Evolutionary conservation across 2,113 vertebrate genomes (phyloP).

Genomic region (Urocynchramus pylzowi): DNA sequence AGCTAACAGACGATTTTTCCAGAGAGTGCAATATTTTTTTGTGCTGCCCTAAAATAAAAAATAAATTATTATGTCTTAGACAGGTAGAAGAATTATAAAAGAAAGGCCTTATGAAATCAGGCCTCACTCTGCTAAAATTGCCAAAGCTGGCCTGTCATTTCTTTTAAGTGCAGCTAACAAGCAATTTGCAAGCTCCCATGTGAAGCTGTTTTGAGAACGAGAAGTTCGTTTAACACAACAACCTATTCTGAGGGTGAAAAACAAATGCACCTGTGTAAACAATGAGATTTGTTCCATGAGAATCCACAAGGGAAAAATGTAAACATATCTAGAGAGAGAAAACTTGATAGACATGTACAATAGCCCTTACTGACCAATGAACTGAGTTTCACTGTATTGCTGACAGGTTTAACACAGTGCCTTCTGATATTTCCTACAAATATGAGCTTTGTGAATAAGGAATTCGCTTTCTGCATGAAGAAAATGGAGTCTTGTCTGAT

Average conservation of each 20-base stretch:
- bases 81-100: background rate
- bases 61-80: background rate
- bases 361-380: background rate
- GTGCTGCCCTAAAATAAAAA: background rate
- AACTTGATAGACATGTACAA: background rate
- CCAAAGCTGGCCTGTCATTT: background rate
- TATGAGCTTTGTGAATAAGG: background rate
- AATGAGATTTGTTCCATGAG: background rate
- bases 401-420: background rate
- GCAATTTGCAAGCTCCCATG: background rate
- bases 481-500: background rate
- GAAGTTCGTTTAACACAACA: background rate
- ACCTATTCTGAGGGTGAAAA: background rate
- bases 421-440: background rate
- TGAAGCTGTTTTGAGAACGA: background rate
- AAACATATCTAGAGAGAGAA: background rate
- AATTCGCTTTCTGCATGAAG: background rate
- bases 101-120: background rate
- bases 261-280: background rate
- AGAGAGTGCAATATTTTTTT: background rate
- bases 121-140: background rate
- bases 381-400: background rate
- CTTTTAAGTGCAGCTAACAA: background rate
- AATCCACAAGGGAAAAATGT: background rate
- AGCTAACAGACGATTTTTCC: background rate